A percentile compares a stretch with the other conserved stretches of the same genome.
phyloP scores from a whole-genome alignment of 2,113 vertebrate genomes.

The Typhlomys cinereus region DNA sequence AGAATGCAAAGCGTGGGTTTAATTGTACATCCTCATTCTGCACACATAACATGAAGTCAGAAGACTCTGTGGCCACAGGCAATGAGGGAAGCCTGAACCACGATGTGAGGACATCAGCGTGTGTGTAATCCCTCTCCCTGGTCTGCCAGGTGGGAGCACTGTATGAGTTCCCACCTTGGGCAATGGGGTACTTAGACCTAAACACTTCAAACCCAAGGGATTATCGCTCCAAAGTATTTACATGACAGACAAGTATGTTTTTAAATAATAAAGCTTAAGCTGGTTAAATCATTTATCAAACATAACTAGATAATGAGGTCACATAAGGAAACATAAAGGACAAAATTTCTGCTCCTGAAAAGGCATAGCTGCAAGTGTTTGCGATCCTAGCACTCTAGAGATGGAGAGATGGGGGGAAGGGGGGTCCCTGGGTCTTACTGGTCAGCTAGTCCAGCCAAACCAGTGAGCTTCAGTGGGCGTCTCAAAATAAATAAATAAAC shows the following conservation, averaged over 20 bases:
- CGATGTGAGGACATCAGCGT: not conserved
- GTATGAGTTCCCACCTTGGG: not conserved
- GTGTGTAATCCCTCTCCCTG: not conserved
- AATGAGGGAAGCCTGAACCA: not conserved
- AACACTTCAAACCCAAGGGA: not conserved
- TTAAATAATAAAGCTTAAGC: constrained; percentile 1
- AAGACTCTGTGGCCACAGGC: too few relatives aligned
- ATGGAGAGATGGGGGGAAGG: not conserved
- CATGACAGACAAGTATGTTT: not conserved
- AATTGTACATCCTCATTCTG: not conserved
- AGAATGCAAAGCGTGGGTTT: not conserved
- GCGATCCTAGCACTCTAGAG: not conserved
- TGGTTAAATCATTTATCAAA: not conserved
- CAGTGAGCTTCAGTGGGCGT: not conserved
- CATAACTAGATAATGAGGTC: not conserved
- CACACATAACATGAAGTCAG: not conserved
- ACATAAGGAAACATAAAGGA: not conserved
- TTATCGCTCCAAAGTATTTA: not conserved
- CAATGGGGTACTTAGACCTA: not conserved
- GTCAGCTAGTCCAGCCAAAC: not conserved
- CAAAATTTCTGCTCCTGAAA: not conserved
- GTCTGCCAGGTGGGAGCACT: not conserved
- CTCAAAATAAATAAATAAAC: too few relatives aligned
- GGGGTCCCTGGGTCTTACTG: not conserved
- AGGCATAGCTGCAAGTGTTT: not conserved